These are phyloP conservation scores for Gastrophysa polygoni DNA, from an alignment of 2,888 invertebrate species.

Conservation along the genomic window DNA sequence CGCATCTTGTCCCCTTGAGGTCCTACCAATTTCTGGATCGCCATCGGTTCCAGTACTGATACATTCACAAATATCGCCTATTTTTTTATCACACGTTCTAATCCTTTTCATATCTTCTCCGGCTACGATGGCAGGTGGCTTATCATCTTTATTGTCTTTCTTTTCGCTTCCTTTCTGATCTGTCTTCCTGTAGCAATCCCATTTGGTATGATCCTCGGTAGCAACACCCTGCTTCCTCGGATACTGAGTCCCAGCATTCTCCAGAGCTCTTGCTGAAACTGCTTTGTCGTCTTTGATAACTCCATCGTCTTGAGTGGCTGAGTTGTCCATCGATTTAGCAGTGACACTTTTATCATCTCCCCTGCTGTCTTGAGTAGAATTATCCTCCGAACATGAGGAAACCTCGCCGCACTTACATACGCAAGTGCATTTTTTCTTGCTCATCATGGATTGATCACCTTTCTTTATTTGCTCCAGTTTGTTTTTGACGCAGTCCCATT, in stretches of 20 bases:
- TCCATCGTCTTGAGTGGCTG: background rate
- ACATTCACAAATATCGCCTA: background rate
- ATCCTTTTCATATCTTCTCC: background rate
- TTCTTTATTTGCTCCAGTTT: constrained; percentile 12
- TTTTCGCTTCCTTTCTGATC: constrained; percentile 12
- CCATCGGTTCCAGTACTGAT: background rate
- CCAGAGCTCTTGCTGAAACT: background rate
- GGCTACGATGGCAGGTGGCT: background rate
- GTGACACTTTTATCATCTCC: background rate
- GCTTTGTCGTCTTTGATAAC: background rate
- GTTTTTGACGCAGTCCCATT: constrained; percentile 41
- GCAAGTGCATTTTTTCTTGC: background rate
- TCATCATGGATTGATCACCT: constrained; percentile 2
- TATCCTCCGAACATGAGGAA: background rate
- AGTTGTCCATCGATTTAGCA: background rate
- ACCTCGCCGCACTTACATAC: background rate
- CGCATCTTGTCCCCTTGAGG: background rate
- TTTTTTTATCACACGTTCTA: background rate
- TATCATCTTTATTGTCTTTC: background rate
- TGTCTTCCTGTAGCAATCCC: constrained; percentile 8
- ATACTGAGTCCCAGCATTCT: background rate
- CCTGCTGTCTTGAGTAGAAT: background rate
- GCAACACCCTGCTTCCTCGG: constrained; percentile 1
- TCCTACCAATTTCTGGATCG: background rate
- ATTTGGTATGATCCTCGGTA: constrained; percentile 6